Evolutionary conservation across 1,140 invertebrate species (phyloP).

Genomic region (Penaeus japonicus): DNA sequence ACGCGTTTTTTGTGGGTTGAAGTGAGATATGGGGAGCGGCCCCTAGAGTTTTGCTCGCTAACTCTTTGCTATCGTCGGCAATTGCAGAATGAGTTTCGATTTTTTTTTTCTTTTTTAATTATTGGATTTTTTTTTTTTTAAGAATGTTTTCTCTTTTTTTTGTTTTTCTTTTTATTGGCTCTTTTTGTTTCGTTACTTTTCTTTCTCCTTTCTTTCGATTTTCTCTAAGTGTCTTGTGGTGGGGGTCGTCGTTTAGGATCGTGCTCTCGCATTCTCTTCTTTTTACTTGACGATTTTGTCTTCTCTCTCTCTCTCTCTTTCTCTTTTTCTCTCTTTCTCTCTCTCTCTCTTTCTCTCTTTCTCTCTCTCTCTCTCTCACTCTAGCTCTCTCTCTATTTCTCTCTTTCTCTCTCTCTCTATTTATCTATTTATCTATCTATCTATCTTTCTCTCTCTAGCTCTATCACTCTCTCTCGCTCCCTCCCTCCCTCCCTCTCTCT

Average conservation of each 20-base stretch:
- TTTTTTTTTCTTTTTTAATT: neutral
- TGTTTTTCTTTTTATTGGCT: neutral
- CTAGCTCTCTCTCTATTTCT: neutral
- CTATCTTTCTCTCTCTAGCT: neutral
- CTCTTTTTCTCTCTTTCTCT: neutral
- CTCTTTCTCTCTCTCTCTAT: neutral
- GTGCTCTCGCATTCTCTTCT: neutral
- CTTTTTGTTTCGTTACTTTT: neutral
- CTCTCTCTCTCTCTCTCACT: neutral
- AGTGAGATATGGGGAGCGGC: constrained; percentile 39
- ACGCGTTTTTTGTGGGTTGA: neutral
- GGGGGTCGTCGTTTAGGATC: too few species aligned
- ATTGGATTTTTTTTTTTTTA: neutral
- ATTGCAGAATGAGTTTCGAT: constrained; percentile 25
- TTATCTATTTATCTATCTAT: neutral
- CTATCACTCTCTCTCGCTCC: neutral
- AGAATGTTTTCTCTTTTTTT: neutral
- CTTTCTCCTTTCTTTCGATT: too few species aligned
- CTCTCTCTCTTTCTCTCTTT: neutral
- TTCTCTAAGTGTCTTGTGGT: neutral
- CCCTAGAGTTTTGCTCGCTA: constrained; percentile 32
- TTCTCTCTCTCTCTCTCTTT: neutral
- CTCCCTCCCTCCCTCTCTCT: too few species aligned
- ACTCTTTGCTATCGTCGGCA: constrained; percentile 39
- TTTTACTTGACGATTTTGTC: too few species aligned